Base-by-base conservation (phyloP, 2,113 vertebrate genomes). In the Mola mola region DNA sequence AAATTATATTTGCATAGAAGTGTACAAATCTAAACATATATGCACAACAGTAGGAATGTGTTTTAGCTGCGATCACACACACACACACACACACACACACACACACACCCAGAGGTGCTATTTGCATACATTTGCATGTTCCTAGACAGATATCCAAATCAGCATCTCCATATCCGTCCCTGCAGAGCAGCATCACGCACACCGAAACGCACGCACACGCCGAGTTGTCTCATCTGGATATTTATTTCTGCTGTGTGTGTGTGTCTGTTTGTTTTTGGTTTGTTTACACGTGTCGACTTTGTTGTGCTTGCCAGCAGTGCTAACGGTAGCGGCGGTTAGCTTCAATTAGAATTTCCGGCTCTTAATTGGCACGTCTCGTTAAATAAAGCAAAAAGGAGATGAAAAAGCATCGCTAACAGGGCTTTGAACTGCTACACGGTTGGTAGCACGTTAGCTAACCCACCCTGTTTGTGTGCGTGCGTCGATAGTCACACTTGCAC, bases 121-220 rank as follows among this genome's bases (percentile, higher is more conserved):
- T 89, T 86, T 79, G 72, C 84, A 89, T 78, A 86, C 13, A 88
- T 88, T 88, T 85, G 84, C 86, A 84, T 88, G 60, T 85, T 86
- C 73, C 84, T 77, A 77, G 84, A 87, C 84, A 85, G 79, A 78
- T 78, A 84, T 83, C 72, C 61, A 86, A 84, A 88, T 85, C 79
- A 85, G 78, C 82, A 70, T 85, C 77, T 85, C 76, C 70, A 52
- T 60, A 79, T 81, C 57, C 40, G 37, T 85, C 87, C 64, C 82
- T 63, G 79, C 77, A 72, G 81, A 88, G 73, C 67, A 41, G 50
- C 64, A 56, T 26, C 33, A 21, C 22, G 7, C 55, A 47, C 68
- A 46, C 43, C 3, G 2, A 37, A 26, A 53, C 20, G 29, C 41
- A 20, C 25, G 20, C 69, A 50, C 44, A 51, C 25, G 21, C 34